These are phyloP conservation scores for Meliscaeva auricollis DNA, from an alignment of 2,888 invertebrate species.

Conservation along the genomic window DNA sequence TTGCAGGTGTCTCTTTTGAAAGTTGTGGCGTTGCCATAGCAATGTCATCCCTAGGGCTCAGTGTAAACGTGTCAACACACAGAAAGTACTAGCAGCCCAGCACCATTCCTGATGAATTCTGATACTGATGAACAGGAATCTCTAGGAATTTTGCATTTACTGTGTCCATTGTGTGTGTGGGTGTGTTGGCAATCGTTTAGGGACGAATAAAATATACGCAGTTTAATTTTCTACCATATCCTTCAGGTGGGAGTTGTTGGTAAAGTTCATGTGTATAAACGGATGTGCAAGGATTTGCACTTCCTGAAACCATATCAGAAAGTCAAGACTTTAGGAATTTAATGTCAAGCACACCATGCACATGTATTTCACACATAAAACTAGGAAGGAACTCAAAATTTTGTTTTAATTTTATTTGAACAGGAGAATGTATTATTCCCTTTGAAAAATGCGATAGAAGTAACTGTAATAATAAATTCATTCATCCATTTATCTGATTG, in stretches of 20 bases:
- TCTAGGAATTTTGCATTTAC: background rate
- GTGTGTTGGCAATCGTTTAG: background rate
- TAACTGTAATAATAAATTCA: no score
- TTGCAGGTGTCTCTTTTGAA: conserved; percentile 41
- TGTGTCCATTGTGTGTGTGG: background rate
- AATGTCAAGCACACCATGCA: conserved; percentile 33
- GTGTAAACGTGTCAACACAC: conserved; percentile 58
- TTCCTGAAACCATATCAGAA: conserved; percentile 39
- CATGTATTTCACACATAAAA: no score
- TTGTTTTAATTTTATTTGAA: no score
- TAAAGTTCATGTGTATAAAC: conserved; percentile 43
- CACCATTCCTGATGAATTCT: conserved; percentile 58
- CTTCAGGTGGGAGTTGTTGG: conserved; percentile 13
- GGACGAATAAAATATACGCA: conserved; percentile 15
- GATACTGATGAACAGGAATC: conserved; percentile 47
- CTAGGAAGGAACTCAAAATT: no score
- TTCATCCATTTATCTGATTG: no score
- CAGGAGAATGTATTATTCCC: no score
- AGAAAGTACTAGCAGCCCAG: conserved; percentile 4
- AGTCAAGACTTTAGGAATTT: conserved; percentile 52
- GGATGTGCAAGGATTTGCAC: conserved; percentile 25
- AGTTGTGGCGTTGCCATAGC: conserved; percentile 57
- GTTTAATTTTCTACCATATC: background rate
- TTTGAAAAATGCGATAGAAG: no score
- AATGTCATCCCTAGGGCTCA: conserved; percentile 55